These are phyloP conservation scores for Leptopilina clavipes DNA, from an alignment of 1,140 invertebrate genomes.

Conservation along the genomic window DNA sequence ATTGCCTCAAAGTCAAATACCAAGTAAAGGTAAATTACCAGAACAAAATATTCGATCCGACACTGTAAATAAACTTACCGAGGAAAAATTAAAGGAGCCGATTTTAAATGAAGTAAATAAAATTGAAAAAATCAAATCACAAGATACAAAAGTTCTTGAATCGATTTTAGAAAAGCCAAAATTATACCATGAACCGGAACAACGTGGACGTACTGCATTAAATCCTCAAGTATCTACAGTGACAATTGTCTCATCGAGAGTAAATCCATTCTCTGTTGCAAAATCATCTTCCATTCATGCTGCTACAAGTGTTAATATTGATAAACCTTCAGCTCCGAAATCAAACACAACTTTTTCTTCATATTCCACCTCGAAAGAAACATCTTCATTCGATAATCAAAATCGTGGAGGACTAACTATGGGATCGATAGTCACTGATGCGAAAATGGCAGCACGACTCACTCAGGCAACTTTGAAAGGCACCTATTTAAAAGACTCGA, in stretches of 20 bases:
- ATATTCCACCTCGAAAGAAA: background rate
- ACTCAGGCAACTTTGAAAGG: slow-evolving; percentile 59
- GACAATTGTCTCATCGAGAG: background rate
- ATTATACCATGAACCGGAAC: slow-evolving; percentile 1
- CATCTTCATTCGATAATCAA: background rate
- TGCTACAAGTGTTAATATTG: background rate
- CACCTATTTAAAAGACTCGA: slow-evolving; percentile 41
- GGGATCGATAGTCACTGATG: slow-evolving; percentile 64
- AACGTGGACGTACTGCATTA: background rate
- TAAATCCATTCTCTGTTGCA: background rate
- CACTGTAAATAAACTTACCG: background rate
- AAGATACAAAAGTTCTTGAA: slow-evolving; percentile 4
- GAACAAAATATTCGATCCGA: background rate
- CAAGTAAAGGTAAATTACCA: background rate
- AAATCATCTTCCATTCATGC: background rate
- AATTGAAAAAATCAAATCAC: background rate
- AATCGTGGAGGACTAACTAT: slow-evolving; percentile 46
- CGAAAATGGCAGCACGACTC: slow-evolving; percentile 66
- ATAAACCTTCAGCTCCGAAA: background rate
- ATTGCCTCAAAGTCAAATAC: background rate
- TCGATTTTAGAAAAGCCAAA: slow-evolving; percentile 11
- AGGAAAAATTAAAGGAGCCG: background rate
- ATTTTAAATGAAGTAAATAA: background rate
- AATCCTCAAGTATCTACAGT: background rate
- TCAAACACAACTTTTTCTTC: background rate